Evolutionary conservation across 2,888 invertebrate species (phyloP).

Genomic region (Acronicta psi): DNA sequence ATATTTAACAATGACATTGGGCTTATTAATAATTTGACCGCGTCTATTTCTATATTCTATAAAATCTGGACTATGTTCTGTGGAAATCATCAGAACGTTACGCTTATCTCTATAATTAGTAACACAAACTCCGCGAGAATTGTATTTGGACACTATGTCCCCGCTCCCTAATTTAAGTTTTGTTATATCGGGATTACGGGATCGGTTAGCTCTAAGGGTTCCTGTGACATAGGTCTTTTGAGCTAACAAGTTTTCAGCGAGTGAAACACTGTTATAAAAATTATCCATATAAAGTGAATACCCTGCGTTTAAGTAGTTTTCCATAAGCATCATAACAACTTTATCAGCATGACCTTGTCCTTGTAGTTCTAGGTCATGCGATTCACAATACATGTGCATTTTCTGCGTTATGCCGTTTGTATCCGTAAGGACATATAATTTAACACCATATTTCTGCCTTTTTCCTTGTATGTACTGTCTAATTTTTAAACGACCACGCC

Average conservation of each 20-base stretch:
- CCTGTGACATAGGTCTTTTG: constrained; percentile 33
- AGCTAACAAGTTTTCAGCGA: constrained; percentile 28
- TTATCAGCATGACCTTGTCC: constrained; percentile 36
- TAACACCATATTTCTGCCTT: constrained; percentile 12
- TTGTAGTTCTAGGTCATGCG: constrained; percentile 19
- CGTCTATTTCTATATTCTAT: constrained; percentile 1
- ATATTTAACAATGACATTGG: background rate
- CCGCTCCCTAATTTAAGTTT: constrained; percentile 3
- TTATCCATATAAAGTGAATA: constrained; percentile 37
- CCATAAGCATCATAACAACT: constrained; percentile 34
- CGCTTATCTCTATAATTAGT: constrained; percentile 25
- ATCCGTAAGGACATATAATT: constrained; percentile 20
- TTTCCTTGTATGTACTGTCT: constrained; percentile 14
- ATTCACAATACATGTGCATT: constrained; percentile 18
- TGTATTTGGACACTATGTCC: constrained; percentile 2
- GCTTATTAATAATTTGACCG: background rate
- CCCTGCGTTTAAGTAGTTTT: constrained; percentile 30
- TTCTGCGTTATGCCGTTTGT: constrained; percentile 7
- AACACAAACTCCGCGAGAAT: constrained; percentile 9
- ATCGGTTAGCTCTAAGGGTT: constrained; percentile 27
- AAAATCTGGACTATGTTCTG: constrained; percentile 15
- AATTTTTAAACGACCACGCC: constrained; percentile 6
- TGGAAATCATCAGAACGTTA: constrained; percentile 20
- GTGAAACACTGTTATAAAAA: constrained; percentile 31
- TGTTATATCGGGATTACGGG: constrained; percentile 3